phyloP scores from a whole-genome alignment of 2,888 invertebrate genomes.

The Anarsia innoxiella region DNA sequence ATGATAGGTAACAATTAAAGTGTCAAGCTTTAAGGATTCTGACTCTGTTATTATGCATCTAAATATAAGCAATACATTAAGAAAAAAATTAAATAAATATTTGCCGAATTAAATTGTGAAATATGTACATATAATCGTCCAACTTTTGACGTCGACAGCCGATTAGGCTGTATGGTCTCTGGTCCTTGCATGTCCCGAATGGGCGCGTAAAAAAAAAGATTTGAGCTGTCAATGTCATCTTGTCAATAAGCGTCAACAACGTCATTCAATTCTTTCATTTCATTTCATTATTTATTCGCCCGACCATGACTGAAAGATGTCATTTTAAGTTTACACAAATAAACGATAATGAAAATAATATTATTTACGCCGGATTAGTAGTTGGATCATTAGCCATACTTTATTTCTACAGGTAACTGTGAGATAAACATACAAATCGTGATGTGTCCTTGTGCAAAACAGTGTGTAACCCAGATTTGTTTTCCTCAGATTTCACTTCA shows the following conservation, averaged over 20 bases:
- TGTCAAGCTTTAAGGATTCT: too few relatives aligned
- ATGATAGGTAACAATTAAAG: too few relatives aligned
- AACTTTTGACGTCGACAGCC: too few relatives aligned
- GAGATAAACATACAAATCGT: constrained; percentile 14
- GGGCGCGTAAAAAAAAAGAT: not conserved
- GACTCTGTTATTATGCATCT: too few relatives aligned
- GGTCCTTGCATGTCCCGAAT: too few relatives aligned
- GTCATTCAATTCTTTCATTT: too few relatives aligned
- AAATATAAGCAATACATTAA: too few relatives aligned
- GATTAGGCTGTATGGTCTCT: too few relatives aligned
- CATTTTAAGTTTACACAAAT: constrained; percentile 63
- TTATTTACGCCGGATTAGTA: constrained; percentile 57
- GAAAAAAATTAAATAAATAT: too few relatives aligned
- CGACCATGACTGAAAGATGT: constrained; percentile 73
- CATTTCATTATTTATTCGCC: too few relatives aligned
- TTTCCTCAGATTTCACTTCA: constrained; percentile 64
- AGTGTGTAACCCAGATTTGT: constrained; percentile 30
- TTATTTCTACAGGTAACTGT: constrained; percentile 67
- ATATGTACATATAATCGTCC: too few relatives aligned
- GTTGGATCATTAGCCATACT: constrained; percentile 51
- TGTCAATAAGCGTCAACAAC: constrained; percentile 24
- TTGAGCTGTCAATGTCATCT: constrained; percentile 5
- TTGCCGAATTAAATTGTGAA: too few relatives aligned
- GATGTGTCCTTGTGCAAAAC: constrained; percentile 16
- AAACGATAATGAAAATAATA: constrained; percentile 65